Conservation (phyloP, 2,888 invertebrate species). For the Morpho achilles region DNA sequence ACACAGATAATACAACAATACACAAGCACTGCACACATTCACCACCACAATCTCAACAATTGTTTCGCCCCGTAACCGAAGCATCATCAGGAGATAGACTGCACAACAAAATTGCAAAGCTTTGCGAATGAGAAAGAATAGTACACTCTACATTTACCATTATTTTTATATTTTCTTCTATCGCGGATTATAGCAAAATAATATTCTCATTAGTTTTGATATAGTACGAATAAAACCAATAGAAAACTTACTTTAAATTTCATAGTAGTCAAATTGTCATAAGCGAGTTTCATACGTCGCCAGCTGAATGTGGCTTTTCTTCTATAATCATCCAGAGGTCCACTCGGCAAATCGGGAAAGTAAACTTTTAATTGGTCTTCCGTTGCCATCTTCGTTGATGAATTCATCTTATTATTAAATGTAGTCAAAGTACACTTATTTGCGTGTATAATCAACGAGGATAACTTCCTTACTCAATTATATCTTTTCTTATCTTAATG, state of each 20-base stretch:
- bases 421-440: neutral
- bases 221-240: neutral
- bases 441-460: neutral
- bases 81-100: no score
- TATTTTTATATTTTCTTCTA: no score
- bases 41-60: no score
- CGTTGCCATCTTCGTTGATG: conserved; percentile 32
- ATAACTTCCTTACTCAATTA: neutral
- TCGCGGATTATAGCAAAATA: no score
- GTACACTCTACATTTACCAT: no score
- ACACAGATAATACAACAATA: no score
- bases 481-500: neutral
- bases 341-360: conserved; percentile 80
- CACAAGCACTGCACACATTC: no score
- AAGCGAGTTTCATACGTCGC: conserved; percentile 76
- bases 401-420: conserved; percentile 15
- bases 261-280: conserved; percentile 53
- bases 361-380: conserved; percentile 57
- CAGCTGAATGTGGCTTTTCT: conserved; percentile 83
- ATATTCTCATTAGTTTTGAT: no score
- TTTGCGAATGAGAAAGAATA: no score
- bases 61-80: no score
- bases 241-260: conserved; percentile 51
- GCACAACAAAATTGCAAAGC: no score
- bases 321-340: conserved; percentile 82